phyloP scores from a whole-genome alignment of 2,888 invertebrate species.

The Erynnis tages region DNA sequence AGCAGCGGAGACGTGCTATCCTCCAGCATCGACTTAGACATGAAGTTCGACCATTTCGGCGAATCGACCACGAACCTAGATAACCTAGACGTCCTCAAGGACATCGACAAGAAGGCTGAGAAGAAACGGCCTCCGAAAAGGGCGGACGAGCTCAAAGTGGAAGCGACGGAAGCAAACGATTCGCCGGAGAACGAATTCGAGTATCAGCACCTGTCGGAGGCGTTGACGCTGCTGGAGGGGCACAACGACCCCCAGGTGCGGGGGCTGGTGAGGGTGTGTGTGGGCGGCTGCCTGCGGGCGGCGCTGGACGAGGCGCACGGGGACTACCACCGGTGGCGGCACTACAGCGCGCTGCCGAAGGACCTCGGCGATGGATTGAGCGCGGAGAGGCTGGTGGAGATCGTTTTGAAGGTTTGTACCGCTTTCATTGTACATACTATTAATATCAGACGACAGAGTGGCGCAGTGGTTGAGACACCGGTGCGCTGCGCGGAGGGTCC shows the following conservation, averaged over 20 bases:
- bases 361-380: conserved; percentile 60
- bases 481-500: too few relatives aligned
- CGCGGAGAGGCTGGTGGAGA: conserved; percentile 72
- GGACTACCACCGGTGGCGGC: conserved; percentile 77
- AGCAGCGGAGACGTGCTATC: conserved; percentile 65
- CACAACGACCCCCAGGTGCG: conserved; percentile 92
- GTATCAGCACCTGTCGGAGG: conserved; percentile 85
- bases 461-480: too few relatives aligned
- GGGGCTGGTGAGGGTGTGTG: conserved; percentile 85
- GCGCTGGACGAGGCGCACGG: conserved; percentile 80
- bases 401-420: conserved; percentile 79
- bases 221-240: conserved; percentile 83
- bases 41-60: conserved; percentile 84
- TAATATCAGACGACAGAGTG: too few relatives aligned
- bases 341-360: conserved; percentile 55
- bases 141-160: conserved; percentile 51
- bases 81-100: conserved; percentile 53
- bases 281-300: conserved; percentile 85
- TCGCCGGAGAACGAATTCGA: conserved; percentile 48
- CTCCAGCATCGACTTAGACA: conserved; percentile 77
- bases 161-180: conserved; percentile 38
- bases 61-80: conserved; percentile 68
- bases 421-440: too few relatives aligned
- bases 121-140: conserved; percentile 46
- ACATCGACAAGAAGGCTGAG: conserved; percentile 46